Conservation (phyloP, 2,797 vertebrate species). For the Poeciliopsis infans region DNA sequence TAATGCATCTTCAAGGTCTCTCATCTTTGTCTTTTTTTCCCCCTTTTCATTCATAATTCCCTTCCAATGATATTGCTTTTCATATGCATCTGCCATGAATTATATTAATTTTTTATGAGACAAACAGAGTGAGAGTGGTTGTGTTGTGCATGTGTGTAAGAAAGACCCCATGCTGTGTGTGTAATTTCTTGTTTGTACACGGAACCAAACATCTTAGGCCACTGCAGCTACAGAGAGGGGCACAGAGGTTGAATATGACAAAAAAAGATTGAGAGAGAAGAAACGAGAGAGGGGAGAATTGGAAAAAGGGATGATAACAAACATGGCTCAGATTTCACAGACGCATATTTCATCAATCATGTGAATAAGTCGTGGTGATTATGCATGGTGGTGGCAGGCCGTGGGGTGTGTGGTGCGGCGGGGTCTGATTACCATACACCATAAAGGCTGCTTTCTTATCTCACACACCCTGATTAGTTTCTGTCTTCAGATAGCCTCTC, state of each 20-base stretch:
- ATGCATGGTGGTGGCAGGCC: conserved; percentile 78
- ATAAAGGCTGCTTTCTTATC: conserved; percentile 85
- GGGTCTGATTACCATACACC: conserved; percentile 84
- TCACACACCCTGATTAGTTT: conserved; percentile 83
- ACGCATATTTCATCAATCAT: conserved; percentile 86
- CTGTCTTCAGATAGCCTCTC: conserved; percentile 79
- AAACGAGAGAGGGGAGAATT: conserved; percentile 49
- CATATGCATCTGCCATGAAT: conserved; percentile 75
- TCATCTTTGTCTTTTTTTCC: conserved; percentile 15
- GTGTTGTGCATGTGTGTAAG: conserved; percentile 27
- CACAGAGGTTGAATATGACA: conserved; percentile 64
- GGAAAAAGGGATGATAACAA: conserved; percentile 78
- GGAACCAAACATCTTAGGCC: conserved; percentile 67
- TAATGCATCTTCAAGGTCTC: conserved; percentile 68
- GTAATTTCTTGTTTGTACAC: conserved; percentile 88
- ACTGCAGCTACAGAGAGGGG: conserved; percentile 56
- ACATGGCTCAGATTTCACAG: conserved; percentile 80
- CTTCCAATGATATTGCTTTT: conserved; percentile 75
- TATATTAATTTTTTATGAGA: conserved; percentile 39
- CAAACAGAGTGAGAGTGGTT: conserved; percentile 35
- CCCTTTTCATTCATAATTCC: conserved; percentile 66
- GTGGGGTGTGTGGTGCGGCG: conserved; percentile 62
- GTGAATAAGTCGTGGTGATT: conserved; percentile 84
- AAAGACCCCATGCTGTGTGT: conserved; percentile 81
- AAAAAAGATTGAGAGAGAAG: conserved; percentile 67